phyloP scores from a whole-genome alignment of 2,113 vertebrate species.

The Neoarius graeffei region DNA sequence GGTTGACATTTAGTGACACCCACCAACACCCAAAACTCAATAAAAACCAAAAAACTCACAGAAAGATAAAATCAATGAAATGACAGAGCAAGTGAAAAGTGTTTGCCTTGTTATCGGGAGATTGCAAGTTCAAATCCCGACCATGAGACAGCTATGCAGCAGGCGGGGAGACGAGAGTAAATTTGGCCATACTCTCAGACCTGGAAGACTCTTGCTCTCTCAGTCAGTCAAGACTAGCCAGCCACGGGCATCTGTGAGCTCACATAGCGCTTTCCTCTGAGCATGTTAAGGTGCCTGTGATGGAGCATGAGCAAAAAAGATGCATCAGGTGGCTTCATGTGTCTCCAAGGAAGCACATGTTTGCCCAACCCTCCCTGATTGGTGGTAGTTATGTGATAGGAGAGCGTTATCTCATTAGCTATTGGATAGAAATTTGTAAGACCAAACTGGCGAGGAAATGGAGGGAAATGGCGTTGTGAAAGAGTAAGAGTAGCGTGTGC shows the following conservation, averaged over 20 bases:
- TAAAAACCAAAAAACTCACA: background rate
- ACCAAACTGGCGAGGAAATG: background rate
- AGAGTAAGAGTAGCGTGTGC: background rate
- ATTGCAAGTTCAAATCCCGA: background rate
- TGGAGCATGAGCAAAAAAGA: background rate
- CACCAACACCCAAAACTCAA: background rate
- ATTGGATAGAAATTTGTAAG: background rate
- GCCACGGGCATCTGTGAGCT: background rate
- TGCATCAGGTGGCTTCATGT: background rate
- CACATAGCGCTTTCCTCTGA: background rate
- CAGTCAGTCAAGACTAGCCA: background rate
- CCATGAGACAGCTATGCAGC: background rate
- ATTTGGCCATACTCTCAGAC: background rate
- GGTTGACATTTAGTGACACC: background rate
- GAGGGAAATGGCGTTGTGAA: background rate
- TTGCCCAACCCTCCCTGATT: background rate
- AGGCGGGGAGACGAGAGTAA: background rate
- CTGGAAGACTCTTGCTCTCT: background rate
- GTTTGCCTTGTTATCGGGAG: background rate
- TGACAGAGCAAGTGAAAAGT: background rate
- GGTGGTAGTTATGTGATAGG: background rate
- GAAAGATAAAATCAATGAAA: background rate
- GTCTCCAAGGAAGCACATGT: background rate
- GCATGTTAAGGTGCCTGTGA: background rate
- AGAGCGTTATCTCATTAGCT: background rate